Evolutionary conservation across 1,140 invertebrate genomes (phyloP).

Genomic region (Oncopodura yosiiana): DNA sequence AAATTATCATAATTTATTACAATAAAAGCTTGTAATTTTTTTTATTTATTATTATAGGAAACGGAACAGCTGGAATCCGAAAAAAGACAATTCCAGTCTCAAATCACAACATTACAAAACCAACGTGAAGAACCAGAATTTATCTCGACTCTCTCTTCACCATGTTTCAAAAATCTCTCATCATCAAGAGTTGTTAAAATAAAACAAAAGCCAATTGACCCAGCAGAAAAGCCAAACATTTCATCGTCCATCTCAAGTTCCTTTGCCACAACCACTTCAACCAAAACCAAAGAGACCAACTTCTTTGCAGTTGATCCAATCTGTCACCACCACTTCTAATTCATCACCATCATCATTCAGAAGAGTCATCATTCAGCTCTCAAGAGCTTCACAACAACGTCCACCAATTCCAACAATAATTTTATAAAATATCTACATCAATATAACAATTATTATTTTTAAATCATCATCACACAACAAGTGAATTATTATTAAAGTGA

Average conservation of each 20-base stretch:
- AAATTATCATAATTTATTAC: neutral
- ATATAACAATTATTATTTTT: no score
- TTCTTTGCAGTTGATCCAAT: neutral
- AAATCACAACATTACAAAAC: slow-evolving; percentile 63
- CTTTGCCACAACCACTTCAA: neutral
- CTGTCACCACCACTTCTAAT: neutral
- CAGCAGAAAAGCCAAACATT: slow-evolving; percentile 6
- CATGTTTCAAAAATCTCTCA: no score
- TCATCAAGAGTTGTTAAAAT: slow-evolving; percentile 28
- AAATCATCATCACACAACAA: no score
- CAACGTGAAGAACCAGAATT: slow-evolving; percentile 72
- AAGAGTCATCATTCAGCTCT: no score
- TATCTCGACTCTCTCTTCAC: slow-evolving; percentile 57
- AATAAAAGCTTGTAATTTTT: slow-evolving; percentile 1
- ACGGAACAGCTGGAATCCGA: slow-evolving; percentile 81
- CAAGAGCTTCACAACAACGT: no score
- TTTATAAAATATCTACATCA: no score
- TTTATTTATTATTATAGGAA: slow-evolving; percentile 49
- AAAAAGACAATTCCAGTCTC: slow-evolving; percentile 63
- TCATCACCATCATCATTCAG: neutral
- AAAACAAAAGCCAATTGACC: slow-evolving; percentile 18
- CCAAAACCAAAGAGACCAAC: slow-evolving; percentile 12
- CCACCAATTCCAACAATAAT: no score
- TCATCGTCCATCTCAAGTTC: neutral
- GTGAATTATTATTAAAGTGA: no score